Percentiles rank a stretch among this genome's conserved stretches.
These are phyloP conservation scores for Bothrops jararaca DNA, from an alignment of 2,113 vertebrate genomes.

Conservation along the genomic window DNA sequence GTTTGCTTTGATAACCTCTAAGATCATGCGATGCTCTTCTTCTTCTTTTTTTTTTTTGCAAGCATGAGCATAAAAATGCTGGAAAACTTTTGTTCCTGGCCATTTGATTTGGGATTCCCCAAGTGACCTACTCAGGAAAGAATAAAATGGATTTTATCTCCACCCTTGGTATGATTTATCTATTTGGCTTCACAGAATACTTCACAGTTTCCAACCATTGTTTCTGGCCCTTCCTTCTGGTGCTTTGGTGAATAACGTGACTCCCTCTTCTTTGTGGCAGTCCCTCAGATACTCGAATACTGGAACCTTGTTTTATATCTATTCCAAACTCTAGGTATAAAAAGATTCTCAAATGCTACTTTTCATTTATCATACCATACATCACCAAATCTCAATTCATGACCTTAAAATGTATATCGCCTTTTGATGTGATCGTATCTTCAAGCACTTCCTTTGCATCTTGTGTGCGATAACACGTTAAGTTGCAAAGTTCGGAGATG, in stretches of 20 bases:
- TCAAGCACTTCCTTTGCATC: not conserved
- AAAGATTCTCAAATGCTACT: not conserved
- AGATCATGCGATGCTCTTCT: not conserved
- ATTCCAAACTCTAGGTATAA: not conserved
- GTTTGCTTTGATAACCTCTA: not conserved
- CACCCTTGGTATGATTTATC: not conserved
- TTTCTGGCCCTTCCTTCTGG: too few species aligned
- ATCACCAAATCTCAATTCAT: not conserved
- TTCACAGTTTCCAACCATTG: too few species aligned
- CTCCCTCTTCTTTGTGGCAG: too few species aligned
- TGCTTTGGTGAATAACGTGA: too few species aligned
- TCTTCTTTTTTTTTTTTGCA: not conserved
- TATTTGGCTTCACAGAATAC: too few species aligned
- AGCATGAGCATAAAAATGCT: not conserved
- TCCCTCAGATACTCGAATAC: too few species aligned
- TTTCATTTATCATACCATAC: not conserved
- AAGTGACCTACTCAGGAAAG: not conserved
- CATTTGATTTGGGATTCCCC: not conserved
- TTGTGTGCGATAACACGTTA: not conserved
- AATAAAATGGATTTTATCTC: not conserved
- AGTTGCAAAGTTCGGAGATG: not conserved
- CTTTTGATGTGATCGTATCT: not conserved
- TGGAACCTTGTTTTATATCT: too few species aligned
- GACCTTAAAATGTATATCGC: not conserved
- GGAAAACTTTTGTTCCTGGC: not conserved